Evolutionary conservation across 2,113 vertebrate species (phyloP), one percentile per base, ranked within the genome.

Genomic region (Siniperca chuatsi): DNA sequence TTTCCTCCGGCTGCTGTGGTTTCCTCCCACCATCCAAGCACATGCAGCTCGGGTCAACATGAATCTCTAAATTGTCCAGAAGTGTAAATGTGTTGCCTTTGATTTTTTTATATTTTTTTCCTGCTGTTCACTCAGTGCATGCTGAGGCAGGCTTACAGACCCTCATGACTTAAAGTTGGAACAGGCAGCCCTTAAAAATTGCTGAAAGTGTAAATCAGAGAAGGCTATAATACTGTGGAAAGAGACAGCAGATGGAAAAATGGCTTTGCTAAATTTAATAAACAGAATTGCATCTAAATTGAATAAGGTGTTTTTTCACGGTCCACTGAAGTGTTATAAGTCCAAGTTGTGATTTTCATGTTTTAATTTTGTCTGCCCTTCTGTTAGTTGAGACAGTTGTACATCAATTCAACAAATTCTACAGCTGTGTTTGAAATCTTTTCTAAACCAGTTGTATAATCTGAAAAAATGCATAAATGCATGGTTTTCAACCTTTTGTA

Each of bases 11-110:
- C 79, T 75, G 52, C 78, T 83, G 57, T 64, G 23, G 60, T 71
- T 84, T 74, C 70, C 75, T 52, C 70, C 68, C 52, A 81, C 77
- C 65, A 75, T 54, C 25, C 8, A 33, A 80, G 60, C 46, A 21
- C 77, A 74, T n/a, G 54, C 68, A 46, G 77, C 57, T 74, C 75
- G 48, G 42, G 79, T 84, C 78, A 69, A 70, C 67, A 57, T 16
- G 21, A 74, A 66, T 35, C 44, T 74, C 50, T 50, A 44, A 76
- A 86, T 48, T 75, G 62, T 55, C 52, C 58, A 13, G 6, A 62
- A 75, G 29, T 74, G 65, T 78, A 74, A 78, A 75, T 35, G 3
- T 54, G 60, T 25, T 58, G 55, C 62, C 16, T 64, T 35, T 72
- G 35, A 65, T 11, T 80, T 37, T 37, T 37, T 44, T 3, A n/a